phyloP scores from a whole-genome alignment of 2,888 invertebrate genomes.

The Nymphalis urticae region DNA sequence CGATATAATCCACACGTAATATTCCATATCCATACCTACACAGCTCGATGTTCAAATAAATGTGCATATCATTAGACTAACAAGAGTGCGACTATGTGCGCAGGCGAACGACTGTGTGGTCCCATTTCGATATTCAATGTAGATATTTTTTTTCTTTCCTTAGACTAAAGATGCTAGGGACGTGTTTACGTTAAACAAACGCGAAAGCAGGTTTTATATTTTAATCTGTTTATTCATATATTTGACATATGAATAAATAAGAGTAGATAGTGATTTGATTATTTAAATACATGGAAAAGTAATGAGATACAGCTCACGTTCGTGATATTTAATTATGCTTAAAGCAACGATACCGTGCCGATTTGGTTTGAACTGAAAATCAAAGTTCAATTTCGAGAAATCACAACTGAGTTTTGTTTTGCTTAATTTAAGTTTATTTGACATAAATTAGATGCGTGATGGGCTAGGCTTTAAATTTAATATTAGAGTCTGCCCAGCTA shows the following conservation, averaged over 20 bases:
- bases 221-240: slow-evolving; percentile 29
- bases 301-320: neutral
- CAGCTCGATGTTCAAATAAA: slow-evolving; percentile 64
- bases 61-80: slow-evolving; percentile 79
- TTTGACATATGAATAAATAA: neutral
- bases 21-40: slow-evolving; percentile 37
- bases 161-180: slow-evolving; percentile 40
- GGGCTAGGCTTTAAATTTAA: too few species aligned
- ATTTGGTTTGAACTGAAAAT: too few species aligned
- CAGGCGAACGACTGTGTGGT: slow-evolving; percentile 70
- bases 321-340: too few species aligned
- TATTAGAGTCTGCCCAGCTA: neutral
- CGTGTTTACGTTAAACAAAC: slow-evolving; percentile 30
- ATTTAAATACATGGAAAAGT: neutral
- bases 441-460: too few species aligned
- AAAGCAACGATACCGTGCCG: too few species aligned
- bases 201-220: slow-evolving; percentile 27
- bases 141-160: slow-evolving; percentile 55
- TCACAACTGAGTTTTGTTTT: too few species aligned
- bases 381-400: too few species aligned
- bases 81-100: slow-evolving; percentile 50
- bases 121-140: slow-evolving; percentile 59
- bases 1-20: slow-evolving; percentile 29
- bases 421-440: too few species aligned
- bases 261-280: neutral